Base-by-base conservation (phyloP, 2,797 vertebrate genomes). In the Bovichtus diacanthus region DNA sequence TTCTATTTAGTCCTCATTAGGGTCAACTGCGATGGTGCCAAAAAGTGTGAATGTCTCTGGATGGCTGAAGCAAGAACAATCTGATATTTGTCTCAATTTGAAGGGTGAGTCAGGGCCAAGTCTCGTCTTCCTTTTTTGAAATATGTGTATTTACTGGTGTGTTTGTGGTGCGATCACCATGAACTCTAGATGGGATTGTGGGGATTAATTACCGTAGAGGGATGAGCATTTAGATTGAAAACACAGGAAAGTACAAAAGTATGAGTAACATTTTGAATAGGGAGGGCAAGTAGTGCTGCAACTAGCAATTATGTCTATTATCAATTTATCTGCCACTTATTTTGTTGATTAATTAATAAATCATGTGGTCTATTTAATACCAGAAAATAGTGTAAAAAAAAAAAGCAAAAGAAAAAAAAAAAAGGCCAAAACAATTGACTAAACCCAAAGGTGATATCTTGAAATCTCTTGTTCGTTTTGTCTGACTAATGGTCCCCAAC, bases 161-260 rank as follows among this genome's bases (percentile, higher is more conserved):
- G 60, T 74, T n/a, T n/a, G 36, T 29, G 39, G 50, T 47, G 54
- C 56, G 29, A 65, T 66, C 25, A 65, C 44, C 43, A 70, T 69
- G 47, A 72, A 77, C 46, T 72, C 38, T 13, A 23, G 25, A 67
- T 44, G 29, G 54, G 49, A 50, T 39, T 60, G 47, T 58, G 25
- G 46, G 25, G 31, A 70, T 49, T 56, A 55, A 68, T 46, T 44
- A 59, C 34, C 49, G 51, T n/a, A 53, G 44, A 49, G 2, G 36
- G 43, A 58, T 34, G 27, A 72, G 72, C 15, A 29, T 60, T 71
- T 64, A 36, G 61, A 51, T 41, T 63, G 16, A 41, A 46, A 29
- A 34, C n/a, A 67, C 10, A 53, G 11, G 25, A 18, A 43, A 4
- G 8, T 10, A 43, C 3, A 67, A 56, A 54, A 59, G 29, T 23